A percentile compares a stretch with the other conserved stretches of the same genome.
phyloP scores from a whole-genome alignment of 2,888 invertebrate genomes.

The Lasioglossum zephyrum region DNA sequence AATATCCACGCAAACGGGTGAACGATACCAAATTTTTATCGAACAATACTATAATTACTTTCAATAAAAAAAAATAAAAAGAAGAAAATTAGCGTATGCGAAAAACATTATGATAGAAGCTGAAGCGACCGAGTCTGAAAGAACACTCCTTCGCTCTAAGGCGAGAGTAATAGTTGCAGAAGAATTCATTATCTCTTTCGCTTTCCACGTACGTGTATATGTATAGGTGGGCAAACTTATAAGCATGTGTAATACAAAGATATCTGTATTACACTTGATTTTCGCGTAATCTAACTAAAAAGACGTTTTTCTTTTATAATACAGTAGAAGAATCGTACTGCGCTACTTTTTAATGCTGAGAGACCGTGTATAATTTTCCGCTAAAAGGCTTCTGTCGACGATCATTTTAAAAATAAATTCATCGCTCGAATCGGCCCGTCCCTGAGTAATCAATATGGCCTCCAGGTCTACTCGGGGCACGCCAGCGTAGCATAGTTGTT shows the following conservation, averaged over 20 bases:
- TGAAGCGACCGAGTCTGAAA: neutral
- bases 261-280: slow-evolving; percentile 23
- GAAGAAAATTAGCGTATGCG: slow-evolving; percentile 1
- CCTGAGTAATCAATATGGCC: slow-evolving; percentile 78
- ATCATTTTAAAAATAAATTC: slow-evolving; percentile 68
- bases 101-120: neutral
- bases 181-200: slow-evolving; percentile 71
- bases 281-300: neutral
- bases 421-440: slow-evolving; percentile 70
- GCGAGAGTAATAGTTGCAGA: slow-evolving; percentile 45
- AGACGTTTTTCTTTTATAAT: neutral
- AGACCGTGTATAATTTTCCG: slow-evolving; percentile 24
- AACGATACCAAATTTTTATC: neutral
- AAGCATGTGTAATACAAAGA: slow-evolving; percentile 31
- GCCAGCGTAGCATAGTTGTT: slow-evolving; percentile 62
- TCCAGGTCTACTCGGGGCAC: slow-evolving; percentile 71
- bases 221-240: slow-evolving; percentile 41
- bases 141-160: slow-evolving; percentile 21
- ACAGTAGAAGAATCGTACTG: neutral
- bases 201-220: slow-evolving; percentile 35
- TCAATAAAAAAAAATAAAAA: neutral
- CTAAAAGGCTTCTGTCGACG: slow-evolving; percentile 53
- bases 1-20: neutral
- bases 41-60: neutral
- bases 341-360: slow-evolving; percentile 6